Percentiles rank a stretch among this genome's conserved stretches.
These are phyloP conservation scores for Ardeotis arabs DNA, from an alignment of 2,113 vertebrate species.

Conservation along the genomic window DNA sequence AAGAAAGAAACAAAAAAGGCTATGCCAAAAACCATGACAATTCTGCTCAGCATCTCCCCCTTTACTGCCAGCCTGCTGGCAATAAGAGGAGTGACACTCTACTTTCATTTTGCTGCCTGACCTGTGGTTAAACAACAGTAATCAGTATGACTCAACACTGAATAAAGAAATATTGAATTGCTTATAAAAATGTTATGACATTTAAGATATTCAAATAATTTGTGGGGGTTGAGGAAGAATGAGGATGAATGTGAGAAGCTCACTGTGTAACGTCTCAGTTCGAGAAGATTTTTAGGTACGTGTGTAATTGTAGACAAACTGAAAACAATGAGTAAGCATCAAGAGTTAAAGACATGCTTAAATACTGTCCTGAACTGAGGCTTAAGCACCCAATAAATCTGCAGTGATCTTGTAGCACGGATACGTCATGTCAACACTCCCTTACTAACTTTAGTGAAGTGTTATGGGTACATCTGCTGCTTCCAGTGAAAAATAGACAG, in stretches of 20 bases:
- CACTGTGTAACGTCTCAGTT: not conserved
- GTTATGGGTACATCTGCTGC: slow-evolving; percentile 48
- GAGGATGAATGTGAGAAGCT: not conserved
- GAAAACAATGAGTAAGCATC: not conserved
- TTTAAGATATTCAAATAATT: not conserved
- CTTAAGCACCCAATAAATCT: slow-evolving; percentile 12
- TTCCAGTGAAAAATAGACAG: slow-evolving; percentile 41
- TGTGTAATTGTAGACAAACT: not conserved
- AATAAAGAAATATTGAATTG: not conserved
- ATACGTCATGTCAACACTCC: slow-evolving; percentile 10
- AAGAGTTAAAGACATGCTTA: slow-evolving; percentile 9
- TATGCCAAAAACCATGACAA: not conserved
- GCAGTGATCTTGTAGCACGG: not conserved
- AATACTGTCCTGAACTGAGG: not conserved
- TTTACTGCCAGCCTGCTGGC: not conserved
- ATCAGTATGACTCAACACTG: not conserved
- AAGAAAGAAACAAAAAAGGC: not conserved
- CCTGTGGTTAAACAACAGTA: not conserved
- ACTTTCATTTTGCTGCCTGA: not conserved
- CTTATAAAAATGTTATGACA: not conserved
- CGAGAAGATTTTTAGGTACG: not conserved
- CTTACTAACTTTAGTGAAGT: slow-evolving; percentile 45
- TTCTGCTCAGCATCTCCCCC: not conserved
- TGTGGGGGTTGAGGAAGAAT: not conserved
- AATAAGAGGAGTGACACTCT: not conserved